A percentile compares a stretch with the other conserved stretches of the same genome.
phyloP scores from a whole-genome alignment of 1,140 invertebrate species.

The Musca domestica region DNA sequence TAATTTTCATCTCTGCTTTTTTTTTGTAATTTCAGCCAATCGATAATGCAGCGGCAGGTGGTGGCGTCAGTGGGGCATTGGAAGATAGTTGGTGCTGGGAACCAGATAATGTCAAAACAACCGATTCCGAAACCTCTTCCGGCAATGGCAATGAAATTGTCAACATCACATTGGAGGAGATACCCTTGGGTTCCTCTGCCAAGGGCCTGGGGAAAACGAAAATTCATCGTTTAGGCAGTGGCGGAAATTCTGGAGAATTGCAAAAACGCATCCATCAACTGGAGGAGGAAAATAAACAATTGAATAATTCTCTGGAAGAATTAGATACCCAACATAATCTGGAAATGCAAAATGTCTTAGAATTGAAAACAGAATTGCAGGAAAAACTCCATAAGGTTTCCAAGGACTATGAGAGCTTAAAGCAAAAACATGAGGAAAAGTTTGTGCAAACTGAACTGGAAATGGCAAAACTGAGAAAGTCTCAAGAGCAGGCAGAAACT shows the following conservation, averaged over 20 bases:
- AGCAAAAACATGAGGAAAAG: slow-evolving; percentile 36
- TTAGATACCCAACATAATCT: slow-evolving; percentile 70
- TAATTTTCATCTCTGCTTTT: slow-evolving; percentile 11
- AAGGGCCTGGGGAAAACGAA: slow-evolving; percentile 8
- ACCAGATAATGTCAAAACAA: slow-evolving; percentile 47
- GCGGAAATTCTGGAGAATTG: slow-evolving; percentile 42
- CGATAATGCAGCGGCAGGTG: neutral
- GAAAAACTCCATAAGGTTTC: slow-evolving; percentile 53
- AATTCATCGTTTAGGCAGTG: slow-evolving; percentile 28
- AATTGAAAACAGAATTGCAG: slow-evolving; percentile 64
- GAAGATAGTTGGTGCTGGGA: slow-evolving; percentile 62
- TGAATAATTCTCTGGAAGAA: slow-evolving; percentile 65
- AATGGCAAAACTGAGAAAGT: slow-evolving; percentile 34
- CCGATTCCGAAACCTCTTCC: slow-evolving; percentile 28
- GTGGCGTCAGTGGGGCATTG: slow-evolving; percentile 18
- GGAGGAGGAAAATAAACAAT: slow-evolving; percentile 57
- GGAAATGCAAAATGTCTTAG: slow-evolving; percentile 64
- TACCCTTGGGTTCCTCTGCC: slow-evolving; percentile 10
- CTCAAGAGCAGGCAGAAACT: slow-evolving; percentile 29
- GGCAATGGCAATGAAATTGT: slow-evolving; percentile 29
- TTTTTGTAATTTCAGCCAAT: slow-evolving; percentile 29
- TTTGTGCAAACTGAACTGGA: slow-evolving; percentile 41
- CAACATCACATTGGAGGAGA: slow-evolving; percentile 28
- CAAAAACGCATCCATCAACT: slow-evolving; percentile 55
- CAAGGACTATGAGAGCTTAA: slow-evolving; percentile 23